Conservation (phyloP, 2,888 invertebrate genomes). For the Aromia moschata region DNA sequence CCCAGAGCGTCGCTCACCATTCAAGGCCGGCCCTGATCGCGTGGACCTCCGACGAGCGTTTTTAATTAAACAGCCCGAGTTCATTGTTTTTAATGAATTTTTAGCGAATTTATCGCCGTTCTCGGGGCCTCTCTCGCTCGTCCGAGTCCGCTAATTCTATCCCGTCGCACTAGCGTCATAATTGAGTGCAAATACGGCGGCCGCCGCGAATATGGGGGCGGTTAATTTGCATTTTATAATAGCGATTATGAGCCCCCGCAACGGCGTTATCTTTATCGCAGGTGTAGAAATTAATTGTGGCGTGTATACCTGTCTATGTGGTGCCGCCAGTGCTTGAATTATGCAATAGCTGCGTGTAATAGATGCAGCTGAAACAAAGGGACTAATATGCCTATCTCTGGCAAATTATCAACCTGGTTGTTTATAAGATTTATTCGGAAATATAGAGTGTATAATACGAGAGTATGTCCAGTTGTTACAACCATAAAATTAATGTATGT, state of each 20-base stretch:
- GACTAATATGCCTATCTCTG: too few relatives aligned
- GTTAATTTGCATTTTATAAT: conserved; percentile 36
- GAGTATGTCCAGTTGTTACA: too few relatives aligned
- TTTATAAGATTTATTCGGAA: too few relatives aligned
- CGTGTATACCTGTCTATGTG: too few relatives aligned
- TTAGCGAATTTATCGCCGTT: conserved; percentile 28
- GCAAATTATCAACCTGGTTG: too few relatives aligned
- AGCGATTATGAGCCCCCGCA: conserved; percentile 16
- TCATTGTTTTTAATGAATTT: conserved; percentile 37
- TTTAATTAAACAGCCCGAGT: conserved; percentile 27
- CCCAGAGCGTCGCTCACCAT: not conserved
- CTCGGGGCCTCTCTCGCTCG: conserved; percentile 14
- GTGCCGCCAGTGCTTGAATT: too few relatives aligned
- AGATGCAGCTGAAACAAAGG: too few relatives aligned
- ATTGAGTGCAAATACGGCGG: conserved; percentile 19
- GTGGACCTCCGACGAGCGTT: conserved; percentile 29
- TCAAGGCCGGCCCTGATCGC: conserved; percentile 4
- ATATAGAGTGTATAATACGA: too few relatives aligned
- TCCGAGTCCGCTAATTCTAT: conserved; percentile 30
- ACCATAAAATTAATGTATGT: too few relatives aligned
- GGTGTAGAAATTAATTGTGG: conserved; percentile 37
- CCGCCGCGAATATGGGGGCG: conserved; percentile 22
- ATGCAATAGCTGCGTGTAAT: too few relatives aligned
- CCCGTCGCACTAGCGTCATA: conserved; percentile 19
- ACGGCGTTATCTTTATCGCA: conserved; percentile 36